These are phyloP conservation scores for Centropus bengalensis DNA, from an alignment of 2,113 vertebrate genomes.

Conservation along the genomic window DNA sequence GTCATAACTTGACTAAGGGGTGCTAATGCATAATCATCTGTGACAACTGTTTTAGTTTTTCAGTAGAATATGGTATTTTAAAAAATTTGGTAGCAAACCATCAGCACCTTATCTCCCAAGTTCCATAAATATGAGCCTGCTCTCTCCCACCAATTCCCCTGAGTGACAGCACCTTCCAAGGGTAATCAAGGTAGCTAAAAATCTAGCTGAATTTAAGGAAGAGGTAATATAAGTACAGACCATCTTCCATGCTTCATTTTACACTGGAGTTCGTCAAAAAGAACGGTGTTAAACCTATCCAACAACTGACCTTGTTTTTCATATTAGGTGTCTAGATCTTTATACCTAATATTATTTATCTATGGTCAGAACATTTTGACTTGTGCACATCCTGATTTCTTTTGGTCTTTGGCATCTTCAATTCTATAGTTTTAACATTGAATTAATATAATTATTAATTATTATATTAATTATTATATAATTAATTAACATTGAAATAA, in stretches of 20 bases:
- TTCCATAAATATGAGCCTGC: background rate
- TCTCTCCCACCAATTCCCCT: background rate
- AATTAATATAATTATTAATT: no score
- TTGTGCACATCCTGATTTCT: background rate
- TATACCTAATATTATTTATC: background rate
- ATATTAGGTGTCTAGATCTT: background rate
- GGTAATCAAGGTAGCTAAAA: background rate
- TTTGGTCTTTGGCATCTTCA: background rate
- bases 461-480: no score
- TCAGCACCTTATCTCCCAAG: background rate
- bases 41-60: background rate
- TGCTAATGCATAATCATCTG: fast-evolving
- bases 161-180: background rate
- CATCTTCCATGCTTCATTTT: background rate
- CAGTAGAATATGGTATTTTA: background rate
- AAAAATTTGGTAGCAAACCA: background rate
- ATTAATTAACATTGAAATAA: no score
- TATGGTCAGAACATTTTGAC: background rate
- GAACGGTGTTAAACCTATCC: background rate
- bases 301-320: background rate
- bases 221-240: background rate
- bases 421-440: background rate
- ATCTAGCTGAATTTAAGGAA: background rate
- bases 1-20: background rate
- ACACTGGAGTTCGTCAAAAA: background rate